Conservation (phyloP, 2,113 vertebrate genomes). For the Rhinolophus ferrumequinum region DNA sequence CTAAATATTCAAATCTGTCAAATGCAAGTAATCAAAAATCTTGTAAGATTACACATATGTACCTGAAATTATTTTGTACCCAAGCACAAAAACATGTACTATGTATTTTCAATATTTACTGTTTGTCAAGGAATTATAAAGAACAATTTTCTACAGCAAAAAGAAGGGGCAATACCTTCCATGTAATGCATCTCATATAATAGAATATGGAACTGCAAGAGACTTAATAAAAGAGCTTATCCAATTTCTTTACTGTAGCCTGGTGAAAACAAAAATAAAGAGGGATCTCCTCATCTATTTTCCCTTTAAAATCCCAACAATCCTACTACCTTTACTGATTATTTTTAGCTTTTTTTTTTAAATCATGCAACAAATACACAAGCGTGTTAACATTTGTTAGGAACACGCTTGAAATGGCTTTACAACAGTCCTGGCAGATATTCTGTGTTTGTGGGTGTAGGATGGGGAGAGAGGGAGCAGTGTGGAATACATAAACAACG, state of each 20-base stretch:
- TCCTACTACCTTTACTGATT: background rate
- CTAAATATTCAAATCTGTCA: background rate
- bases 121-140: background rate
- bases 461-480: rapidly evolving
- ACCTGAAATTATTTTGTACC: background rate
- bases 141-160: background rate
- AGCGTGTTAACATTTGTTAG: background rate
- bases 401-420: background rate
- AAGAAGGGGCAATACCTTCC: background rate
- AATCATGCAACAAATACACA: background rate
- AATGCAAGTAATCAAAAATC: background rate
- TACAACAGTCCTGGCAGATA: background rate
- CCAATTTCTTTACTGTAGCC: background rate
- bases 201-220: background rate
- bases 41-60: background rate
- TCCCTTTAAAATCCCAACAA: background rate
- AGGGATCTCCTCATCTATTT: rapidly evolving
- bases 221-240: background rate
- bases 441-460: background rate
- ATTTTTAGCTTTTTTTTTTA: background rate
- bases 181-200: background rate
- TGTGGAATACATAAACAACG: background rate
- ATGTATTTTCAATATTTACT: background rate
- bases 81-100: background rate
- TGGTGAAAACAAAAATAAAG: background rate